Evolutionary conservation across 2,888 invertebrate species (phyloP), one percentile per base, ranked within the genome.

Genomic region (Lasioglossum pauxillum): DNA sequence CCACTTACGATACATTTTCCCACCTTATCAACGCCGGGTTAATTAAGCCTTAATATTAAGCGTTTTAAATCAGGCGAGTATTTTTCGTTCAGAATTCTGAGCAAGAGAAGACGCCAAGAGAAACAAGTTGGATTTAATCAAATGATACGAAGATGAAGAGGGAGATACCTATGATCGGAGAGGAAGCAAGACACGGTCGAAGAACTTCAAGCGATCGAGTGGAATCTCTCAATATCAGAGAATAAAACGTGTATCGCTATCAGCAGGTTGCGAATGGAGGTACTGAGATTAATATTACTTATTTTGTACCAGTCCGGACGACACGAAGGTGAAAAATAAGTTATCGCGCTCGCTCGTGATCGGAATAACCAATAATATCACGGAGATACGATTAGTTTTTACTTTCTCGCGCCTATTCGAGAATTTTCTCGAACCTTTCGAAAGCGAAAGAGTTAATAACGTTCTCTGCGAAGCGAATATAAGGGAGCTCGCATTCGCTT

Each of bases 311-410:
- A 23, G n/a, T 57, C n/a, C n/a, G 57, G n/a, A 57, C 57, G n/a
- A 12, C 57, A 57, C n/a, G n/a, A n/a, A n/a, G 1, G 10, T n/a
- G 57, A 4, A 57, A 57, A 57, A 57, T 57, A 57, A 57, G 57
- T 57, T n/a, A n/a, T 57, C 57, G 10, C n/a, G n/a, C n/a, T 57
- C n/a, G 57, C 57, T 57, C 57, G n/a, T n/a, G 57, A 57, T 57
- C 57, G n/a, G 57, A 57, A 57, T 57, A 57, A 57, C n/a, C 57
- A 31, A 31, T 31, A 64, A 64, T 31, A 8, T 31, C 16, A 19
- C 31, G 31, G 16, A 19, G 2, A 64, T 31, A 7, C 16, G 16
- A 64, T 27, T 27, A 31, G 16, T 7, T 16, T 64, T 31, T 31
- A 64, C 38, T 23, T 69, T 23, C 23, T 38, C 19, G 23, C 35